Evolutionary conservation across 2,797 vertebrate species (phyloP).

Genomic region (Toxotes lorentzi): DNA sequence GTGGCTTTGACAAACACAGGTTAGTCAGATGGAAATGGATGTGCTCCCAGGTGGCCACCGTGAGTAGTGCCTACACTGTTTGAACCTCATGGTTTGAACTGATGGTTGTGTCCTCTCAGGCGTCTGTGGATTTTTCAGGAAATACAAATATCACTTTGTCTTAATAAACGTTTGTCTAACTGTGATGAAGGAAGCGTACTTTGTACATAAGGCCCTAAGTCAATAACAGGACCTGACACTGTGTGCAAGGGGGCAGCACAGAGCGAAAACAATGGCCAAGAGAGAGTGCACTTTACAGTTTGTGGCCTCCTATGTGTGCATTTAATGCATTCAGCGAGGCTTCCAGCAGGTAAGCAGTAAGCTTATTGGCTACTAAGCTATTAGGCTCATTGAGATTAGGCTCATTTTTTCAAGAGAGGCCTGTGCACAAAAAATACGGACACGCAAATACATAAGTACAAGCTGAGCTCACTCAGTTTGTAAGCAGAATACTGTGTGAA

Average conservation of each 20-base stretch:
- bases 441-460: too few species aligned
- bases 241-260: constrained; percentile 5
- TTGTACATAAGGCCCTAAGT: neutral
- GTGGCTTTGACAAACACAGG: constrained; percentile 61
- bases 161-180: neutral
- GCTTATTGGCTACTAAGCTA: too few species aligned
- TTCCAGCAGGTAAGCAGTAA: neutral
- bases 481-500: too few species aligned
- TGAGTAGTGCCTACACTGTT: constrained; percentile 33
- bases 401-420: too few species aligned
- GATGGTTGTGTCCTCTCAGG: constrained; percentile 20
- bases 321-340: neutral
- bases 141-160: neutral
- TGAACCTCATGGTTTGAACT: constrained; percentile 13
- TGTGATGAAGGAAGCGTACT: neutral
- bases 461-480: too few species aligned
- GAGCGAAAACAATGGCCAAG: constrained; percentile 13
- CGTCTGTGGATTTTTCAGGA: constrained; percentile 17
- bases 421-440: too few species aligned
- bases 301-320: neutral
- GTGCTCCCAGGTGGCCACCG: constrained; percentile 50
- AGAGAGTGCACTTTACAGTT: neutral
- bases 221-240: constrained; percentile 1
- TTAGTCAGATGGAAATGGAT: constrained; percentile 63
- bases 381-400: too few species aligned